Evolutionary conservation across 1,140 invertebrate species (phyloP).

Genomic region (Drosophila subpulchrella): DNA sequence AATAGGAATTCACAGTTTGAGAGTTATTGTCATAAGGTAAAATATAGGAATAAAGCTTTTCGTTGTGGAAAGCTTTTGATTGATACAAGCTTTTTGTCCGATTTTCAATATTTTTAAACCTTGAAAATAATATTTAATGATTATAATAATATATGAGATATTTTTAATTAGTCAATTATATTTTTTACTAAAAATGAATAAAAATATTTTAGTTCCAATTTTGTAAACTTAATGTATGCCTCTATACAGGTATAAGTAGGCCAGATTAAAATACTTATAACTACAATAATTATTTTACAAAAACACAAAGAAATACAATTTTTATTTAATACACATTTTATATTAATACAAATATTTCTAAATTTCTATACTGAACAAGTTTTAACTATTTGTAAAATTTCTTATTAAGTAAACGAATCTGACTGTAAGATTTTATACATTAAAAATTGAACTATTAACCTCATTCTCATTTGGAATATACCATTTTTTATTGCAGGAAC

Average conservation of each 20-base stretch:
- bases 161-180: no score
- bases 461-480: not conserved
- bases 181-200: no score
- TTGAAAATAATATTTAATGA: not conserved
- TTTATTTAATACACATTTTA: no score
- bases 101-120: not conserved
- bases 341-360: no score
- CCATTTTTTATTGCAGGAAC: slow-evolving; percentile 11
- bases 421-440: not conserved
- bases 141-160: not conserved
- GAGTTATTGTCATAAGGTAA: not conserved
- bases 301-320: no score
- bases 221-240: no score
- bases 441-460: not conserved
- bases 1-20: slow-evolving; percentile 26
- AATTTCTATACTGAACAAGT: no score
- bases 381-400: not conserved
- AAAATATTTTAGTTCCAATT: no score
- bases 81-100: slow-evolving; percentile 22
- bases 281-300: no score
- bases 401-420: no score
- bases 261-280: no score
- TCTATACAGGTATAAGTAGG: no score
- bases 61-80: slow-evolving; percentile 19
- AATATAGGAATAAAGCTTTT: slow-evolving; percentile 20